phyloP scores from a whole-genome alignment of 2,888 invertebrate genomes.

The Microplitis manilae region DNA sequence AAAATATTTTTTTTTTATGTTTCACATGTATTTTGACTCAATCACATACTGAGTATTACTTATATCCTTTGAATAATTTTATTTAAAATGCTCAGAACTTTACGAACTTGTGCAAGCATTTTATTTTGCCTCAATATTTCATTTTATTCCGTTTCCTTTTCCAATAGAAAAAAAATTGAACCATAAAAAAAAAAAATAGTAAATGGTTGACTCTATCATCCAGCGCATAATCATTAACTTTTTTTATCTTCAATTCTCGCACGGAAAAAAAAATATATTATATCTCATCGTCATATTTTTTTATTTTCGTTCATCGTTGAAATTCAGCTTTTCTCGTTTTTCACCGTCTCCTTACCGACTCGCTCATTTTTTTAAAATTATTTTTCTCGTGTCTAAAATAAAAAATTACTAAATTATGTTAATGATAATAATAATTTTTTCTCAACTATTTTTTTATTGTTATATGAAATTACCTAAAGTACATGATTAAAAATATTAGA shows the following conservation, averaged over 20 bases:
- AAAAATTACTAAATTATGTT: not conserved
- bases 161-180: not conserved
- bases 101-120: no score
- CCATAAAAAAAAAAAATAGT: not conserved
- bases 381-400: not conserved
- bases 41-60: no score
- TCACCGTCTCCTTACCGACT: not conserved
- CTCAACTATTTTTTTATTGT: not conserved
- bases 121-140: not conserved
- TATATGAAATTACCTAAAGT: not conserved
- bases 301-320: not conserved
- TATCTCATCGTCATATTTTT: not conserved
- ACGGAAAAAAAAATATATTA: not conserved
- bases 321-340: not conserved
- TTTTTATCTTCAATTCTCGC: not conserved
- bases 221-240: not conserved
- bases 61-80: no score
- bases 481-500: not conserved
- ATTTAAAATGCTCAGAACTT: no score
- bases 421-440: conserved; percentile 14
- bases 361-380: conserved; percentile 3
- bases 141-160: not conserved
- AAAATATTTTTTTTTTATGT: no score
- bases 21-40: no score
- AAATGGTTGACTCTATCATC: not conserved